Conservation (phyloP, 2,113 vertebrate species). For the Rhea americana region DNA sequence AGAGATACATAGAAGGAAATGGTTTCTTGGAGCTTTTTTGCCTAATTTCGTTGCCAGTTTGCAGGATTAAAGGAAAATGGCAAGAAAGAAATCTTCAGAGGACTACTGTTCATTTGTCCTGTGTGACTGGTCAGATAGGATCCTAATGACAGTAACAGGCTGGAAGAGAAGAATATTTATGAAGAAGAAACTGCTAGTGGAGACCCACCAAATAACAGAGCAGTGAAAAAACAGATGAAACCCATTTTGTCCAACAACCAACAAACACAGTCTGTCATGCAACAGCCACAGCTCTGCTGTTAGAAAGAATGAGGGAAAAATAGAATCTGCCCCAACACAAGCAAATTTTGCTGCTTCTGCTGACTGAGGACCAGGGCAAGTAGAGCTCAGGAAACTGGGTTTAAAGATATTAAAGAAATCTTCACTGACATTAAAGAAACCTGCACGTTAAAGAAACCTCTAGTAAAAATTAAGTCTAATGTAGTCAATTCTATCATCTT, state of each 20-base stretch:
- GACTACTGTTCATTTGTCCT: not conserved
- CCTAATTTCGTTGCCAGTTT: not conserved
- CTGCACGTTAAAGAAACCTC: not conserved
- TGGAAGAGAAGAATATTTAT: not conserved
- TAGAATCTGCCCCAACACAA: not conserved
- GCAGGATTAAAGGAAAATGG: not conserved
- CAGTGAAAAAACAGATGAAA: not conserved
- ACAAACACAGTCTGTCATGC: not conserved
- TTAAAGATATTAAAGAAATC: not conserved
- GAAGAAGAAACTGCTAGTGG: not conserved
- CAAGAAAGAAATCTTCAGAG: not conserved
- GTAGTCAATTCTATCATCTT: not conserved
- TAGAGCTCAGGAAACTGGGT: not conserved
- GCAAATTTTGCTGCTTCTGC: not conserved
- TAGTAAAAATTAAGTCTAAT: not conserved
- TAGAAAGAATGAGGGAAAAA: not conserved
- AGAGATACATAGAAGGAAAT: not conserved
- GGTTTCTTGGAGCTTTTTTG: not conserved
- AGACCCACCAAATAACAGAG: not conserved
- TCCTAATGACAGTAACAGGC: not conserved
- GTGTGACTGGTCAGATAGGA: not conserved
- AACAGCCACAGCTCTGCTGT: not conserved
- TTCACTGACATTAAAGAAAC: rapidly evolving
- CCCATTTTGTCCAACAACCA: not conserved
- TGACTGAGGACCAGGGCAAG: not conserved